Evolutionary conservation across 1,140 invertebrate genomes (phyloP).

Genomic region (Neotoxoptera formosana): DNA sequence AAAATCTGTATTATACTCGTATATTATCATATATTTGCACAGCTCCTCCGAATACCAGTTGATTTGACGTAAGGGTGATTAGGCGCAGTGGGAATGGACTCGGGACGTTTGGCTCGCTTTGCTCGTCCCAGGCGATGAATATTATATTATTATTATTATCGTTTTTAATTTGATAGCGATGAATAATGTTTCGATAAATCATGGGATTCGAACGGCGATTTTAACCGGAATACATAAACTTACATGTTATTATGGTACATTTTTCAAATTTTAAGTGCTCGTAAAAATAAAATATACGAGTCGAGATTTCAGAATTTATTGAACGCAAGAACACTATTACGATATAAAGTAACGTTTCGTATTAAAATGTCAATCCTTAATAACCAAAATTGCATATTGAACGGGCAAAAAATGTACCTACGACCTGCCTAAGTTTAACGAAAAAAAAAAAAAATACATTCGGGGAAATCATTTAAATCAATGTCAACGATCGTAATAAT

Average conservation of each 20-base stretch:
- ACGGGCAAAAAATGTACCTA: not conserved
- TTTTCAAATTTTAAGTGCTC: not conserved
- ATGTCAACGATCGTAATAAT: not conserved
- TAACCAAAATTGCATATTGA: not conserved
- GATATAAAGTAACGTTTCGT: not conserved
- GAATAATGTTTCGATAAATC: not conserved
- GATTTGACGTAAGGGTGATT: not conserved
- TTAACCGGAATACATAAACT: not conserved
- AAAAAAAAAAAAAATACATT: too few relatives aligned
- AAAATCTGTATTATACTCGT: not conserved
- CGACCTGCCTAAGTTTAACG: not conserved
- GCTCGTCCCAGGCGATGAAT: not conserved
- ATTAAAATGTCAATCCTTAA: not conserved
- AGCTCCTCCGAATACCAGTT: not conserved
- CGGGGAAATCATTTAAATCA: not conserved
- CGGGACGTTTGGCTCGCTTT: not conserved
- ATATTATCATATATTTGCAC: not conserved
- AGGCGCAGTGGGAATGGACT: not conserved
- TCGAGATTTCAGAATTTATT: not conserved
- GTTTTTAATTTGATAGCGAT: not conserved
- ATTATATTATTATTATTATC: not conserved
- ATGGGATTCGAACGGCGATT: not conserved
- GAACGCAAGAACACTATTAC: not conserved
- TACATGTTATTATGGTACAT: not conserved
- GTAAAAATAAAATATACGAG: not conserved